Base-by-base conservation (phyloP, 2,797 vertebrate species). In the Cygnus olor region DNA sequence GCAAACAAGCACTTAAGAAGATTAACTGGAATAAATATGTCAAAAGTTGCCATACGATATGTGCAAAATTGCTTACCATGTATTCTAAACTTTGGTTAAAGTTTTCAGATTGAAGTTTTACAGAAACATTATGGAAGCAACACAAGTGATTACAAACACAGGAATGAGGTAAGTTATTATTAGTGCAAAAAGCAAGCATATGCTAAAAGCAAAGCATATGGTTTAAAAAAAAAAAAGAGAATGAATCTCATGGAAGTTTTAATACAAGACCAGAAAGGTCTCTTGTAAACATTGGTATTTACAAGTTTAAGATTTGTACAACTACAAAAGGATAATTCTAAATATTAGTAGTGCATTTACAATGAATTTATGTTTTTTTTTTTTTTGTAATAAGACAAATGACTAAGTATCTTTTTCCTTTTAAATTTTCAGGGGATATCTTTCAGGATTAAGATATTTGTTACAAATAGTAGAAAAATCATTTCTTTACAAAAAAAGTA, bases 121-220 rank as follows among this genome's bases (percentile, higher is more conserved):
- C 89, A 96, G 90, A 96, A 94, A 97, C 73, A 81, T 94, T 95
- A 96, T 92, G 97, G 96, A 97, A 98, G 95, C 94, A 97, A 97
- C 95, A 97, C 93, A 98, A 97, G 97, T 94, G 94, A 97, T 97
- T 97, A 97, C 85, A 95, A 97, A 98, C 96, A 97, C 94, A 97
- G 97, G 95, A 97, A 97, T 96, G 97, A 98, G 97, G 97, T 98
- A 97, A 98, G 96, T 98, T 97, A 97, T 97, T 95, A 98, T 97
- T 97, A 98, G 98, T 98, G 98, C 98, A 98, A 98, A 98, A 97
- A 98, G 98, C 98, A 97, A 98, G 98, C 97, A 95, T 97, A 98
- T 98, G 97, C 97, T 95, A 94, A 97, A 98, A 98, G 97, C 97
- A 97, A 97, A 97, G 97, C 97, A 96, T 96, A 97, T 94, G 95